Conservation (phyloP, 1,140 invertebrate genomes). For the Camponotus vicinus region DNA sequence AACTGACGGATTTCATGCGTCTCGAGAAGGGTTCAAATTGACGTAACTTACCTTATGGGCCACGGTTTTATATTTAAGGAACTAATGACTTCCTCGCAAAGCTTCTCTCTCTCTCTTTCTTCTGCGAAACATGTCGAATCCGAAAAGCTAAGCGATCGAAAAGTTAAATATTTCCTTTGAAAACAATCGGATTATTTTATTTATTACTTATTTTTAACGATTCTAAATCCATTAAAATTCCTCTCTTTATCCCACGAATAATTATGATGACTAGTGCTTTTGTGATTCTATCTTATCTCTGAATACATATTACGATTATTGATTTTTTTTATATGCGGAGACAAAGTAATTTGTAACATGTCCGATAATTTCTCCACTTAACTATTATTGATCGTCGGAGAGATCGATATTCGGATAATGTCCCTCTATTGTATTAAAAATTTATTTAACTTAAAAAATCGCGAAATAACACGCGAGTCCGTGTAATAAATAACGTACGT, state of each 20-base stretch:
- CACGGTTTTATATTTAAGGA: slow-evolving; percentile 52
- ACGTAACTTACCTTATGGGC: slow-evolving; percentile 36
- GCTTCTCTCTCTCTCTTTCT: background rate
- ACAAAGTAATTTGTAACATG: background rate
- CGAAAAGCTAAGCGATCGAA: background rate
- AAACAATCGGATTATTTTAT: too few species aligned
- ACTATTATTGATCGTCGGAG: background rate
- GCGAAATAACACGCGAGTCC: background rate
- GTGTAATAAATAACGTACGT: background rate
- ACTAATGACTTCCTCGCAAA: slow-evolving; percentile 51
- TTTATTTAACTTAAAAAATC: background rate
- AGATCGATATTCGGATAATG: background rate
- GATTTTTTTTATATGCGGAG: background rate
- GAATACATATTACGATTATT: background rate
- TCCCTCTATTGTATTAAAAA: background rate
- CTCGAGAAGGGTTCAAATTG: slow-evolving; percentile 62
- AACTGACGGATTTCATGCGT: slow-evolving; percentile 58
- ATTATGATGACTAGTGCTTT: background rate
- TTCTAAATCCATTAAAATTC: background rate
- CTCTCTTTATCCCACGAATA: background rate
- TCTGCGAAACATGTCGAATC: background rate
- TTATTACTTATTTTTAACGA: slow-evolving; percentile 6
- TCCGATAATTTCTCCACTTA: too few species aligned
- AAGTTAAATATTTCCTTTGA: background rate
- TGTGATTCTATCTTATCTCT: background rate